phyloP scores from a whole-genome alignment of 2,113 vertebrate genomes.

The Stegostoma tigrinum region DNA sequence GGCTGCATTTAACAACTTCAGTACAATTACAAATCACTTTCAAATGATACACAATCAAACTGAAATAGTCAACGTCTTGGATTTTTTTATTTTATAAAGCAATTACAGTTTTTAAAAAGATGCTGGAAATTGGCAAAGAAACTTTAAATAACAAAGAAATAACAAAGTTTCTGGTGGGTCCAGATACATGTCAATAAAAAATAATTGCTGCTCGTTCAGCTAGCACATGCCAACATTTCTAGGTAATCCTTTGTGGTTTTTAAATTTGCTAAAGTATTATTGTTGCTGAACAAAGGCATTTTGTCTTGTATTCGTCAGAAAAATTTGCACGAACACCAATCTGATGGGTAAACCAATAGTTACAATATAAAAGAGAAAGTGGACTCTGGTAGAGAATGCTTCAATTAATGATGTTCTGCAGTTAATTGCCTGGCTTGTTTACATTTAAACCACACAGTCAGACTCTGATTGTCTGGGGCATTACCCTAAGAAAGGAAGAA shows the following conservation, averaged over 20 bases:
- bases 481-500: too few species aligned
- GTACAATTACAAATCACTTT: conserved; percentile 1
- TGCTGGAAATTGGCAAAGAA: not conserved
- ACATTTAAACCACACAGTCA: too few species aligned
- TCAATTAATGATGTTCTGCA: too few species aligned
- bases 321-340: too few species aligned
- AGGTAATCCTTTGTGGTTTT: not conserved
- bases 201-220: not conserved
- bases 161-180: not conserved
- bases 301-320: too few species aligned
- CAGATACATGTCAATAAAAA: not conserved
- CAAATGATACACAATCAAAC: not conserved
- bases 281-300: too few species aligned
- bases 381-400: too few species aligned
- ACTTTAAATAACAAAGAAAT: not conserved
- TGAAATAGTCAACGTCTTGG: not conserved
- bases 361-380: too few species aligned
- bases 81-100: not conserved
- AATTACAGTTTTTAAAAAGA: not conserved
- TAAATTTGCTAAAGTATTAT: not conserved
- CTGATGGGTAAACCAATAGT: too few species aligned
- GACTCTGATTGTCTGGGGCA: too few species aligned
- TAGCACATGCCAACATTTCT: not conserved
- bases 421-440: too few species aligned
- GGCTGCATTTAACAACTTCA: not conserved